A percentile compares a stretch with the other conserved stretches of the same genome.
These are phyloP conservation scores for Genyomyrus donnyi DNA, from an alignment of 2,113 vertebrate genomes.

Conservation along the genomic window DNA sequence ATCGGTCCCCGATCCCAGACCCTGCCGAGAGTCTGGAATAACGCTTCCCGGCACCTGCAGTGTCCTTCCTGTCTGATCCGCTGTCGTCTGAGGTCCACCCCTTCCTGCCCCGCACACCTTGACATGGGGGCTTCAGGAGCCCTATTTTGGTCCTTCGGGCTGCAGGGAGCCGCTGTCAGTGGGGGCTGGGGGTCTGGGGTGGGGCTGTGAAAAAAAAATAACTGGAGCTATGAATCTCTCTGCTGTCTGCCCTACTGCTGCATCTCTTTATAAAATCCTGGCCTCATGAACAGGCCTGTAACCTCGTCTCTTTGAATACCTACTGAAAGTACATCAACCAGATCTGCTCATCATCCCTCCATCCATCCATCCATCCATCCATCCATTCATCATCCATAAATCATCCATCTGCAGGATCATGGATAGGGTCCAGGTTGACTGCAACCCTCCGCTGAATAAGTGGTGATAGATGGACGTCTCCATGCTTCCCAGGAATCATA, in stretches of 20 bases:
- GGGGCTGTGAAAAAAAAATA: not conserved
- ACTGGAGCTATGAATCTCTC: not conserved
- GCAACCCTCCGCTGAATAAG: not conserved
- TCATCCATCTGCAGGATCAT: not conserved
- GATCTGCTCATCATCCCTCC: not conserved
- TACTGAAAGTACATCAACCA: not conserved
- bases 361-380: not conserved
- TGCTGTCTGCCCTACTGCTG: not conserved
- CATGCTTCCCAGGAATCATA: not conserved
- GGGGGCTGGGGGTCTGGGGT: not conserved
- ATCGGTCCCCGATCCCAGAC: not conserved
- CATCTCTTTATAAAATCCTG: not conserved
- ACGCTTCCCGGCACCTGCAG: not conserved
- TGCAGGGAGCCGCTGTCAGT: not conserved
- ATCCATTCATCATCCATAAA: not conserved
- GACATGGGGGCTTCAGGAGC: not conserved
- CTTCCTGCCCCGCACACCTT: not conserved
- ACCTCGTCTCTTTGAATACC: not conserved
- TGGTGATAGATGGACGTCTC: not conserved
- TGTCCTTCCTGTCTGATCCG: not conserved
- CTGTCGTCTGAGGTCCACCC: slow-evolving; percentile 24
- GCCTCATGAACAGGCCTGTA: not conserved
- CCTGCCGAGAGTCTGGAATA: not conserved
- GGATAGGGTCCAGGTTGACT: not conserved
- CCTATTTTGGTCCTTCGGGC: no score